These are phyloP conservation scores for Hemichromis elongatus DNA, from an alignment of 2,113 vertebrate species.

Conservation along the genomic window DNA sequence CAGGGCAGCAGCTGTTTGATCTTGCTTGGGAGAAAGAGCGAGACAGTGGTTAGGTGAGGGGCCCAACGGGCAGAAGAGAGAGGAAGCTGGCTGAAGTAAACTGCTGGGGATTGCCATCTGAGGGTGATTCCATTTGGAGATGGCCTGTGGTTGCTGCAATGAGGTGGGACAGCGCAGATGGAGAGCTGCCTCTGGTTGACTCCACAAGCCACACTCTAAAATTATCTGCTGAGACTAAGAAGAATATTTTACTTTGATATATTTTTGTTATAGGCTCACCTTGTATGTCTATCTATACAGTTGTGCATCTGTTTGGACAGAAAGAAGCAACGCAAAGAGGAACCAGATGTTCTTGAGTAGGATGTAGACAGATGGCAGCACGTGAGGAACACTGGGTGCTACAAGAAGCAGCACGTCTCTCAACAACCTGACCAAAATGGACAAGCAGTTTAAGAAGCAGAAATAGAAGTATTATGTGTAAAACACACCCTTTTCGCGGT, in stretches of 20 bases:
- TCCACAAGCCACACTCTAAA: slow-evolving; percentile 32
- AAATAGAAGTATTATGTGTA: slow-evolving; percentile 67
- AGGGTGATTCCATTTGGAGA: slow-evolving; percentile 35
- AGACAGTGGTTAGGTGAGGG: slow-evolving; percentile 58
- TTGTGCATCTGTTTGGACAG: not conserved
- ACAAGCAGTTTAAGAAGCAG: slow-evolving; percentile 11
- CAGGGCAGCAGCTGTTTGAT: slow-evolving; percentile 43
- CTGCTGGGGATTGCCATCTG: slow-evolving; percentile 33
- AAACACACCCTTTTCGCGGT: slow-evolving; percentile 72
- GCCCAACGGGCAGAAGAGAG: slow-evolving; percentile 23
- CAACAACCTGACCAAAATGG: slow-evolving; percentile 31
- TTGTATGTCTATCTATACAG: not conserved
- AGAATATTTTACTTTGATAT: not conserved
- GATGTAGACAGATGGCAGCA: not conserved
- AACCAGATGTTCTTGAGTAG: not conserved
- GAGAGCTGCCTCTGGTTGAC: not conserved
- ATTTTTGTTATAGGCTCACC: not conserved
- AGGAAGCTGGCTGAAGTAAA: slow-evolving; percentile 36
- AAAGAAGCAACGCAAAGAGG: not conserved
- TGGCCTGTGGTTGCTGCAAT: slow-evolving; percentile 31
- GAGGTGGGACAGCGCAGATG: slow-evolving; percentile 31
- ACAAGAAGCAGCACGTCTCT: slow-evolving; percentile 17
- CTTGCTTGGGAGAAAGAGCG: slow-evolving; percentile 20
- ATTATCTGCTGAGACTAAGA: not conserved
- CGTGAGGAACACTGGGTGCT: not conserved